Evolutionary conservation across 2,113 vertebrate genomes (phyloP).

Genomic region (Pygoscelis antarcticus): DNA sequence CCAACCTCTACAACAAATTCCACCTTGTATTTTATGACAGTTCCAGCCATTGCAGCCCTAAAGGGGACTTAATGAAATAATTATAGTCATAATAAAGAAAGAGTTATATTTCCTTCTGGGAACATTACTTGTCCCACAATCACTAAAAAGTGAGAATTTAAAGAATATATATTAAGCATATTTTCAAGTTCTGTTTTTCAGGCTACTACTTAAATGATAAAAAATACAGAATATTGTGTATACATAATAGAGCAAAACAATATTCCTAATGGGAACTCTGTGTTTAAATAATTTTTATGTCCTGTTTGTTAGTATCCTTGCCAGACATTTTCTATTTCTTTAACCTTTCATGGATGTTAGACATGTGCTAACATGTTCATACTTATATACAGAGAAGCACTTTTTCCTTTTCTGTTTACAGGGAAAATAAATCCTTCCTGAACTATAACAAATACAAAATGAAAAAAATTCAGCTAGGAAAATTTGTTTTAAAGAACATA

Average conservation of each 20-base stretch:
- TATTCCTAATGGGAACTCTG: not conserved
- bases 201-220: not conserved
- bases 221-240: not conserved
- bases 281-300: not conserved
- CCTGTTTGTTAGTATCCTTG: not conserved
- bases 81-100: not conserved
- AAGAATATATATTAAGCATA: not conserved
- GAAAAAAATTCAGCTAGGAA: not conserved
- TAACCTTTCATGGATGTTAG: not conserved
- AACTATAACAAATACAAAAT: not conserved
- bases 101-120: not conserved
- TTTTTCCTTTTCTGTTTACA: not conserved
- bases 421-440: not conserved
- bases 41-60: not conserved
- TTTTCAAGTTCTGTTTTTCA: conserved; percentile 21
- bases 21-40: not conserved
- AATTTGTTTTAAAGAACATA: not conserved
- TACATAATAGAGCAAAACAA: not conserved
- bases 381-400: not conserved
- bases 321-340: not conserved
- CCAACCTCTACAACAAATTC: not conserved
- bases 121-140: not conserved
- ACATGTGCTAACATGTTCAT: not conserved
- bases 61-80: not conserved
- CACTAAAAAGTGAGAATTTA: not conserved